Evolutionary conservation across 2,888 invertebrate species (phyloP), one percentile per base, ranked within the genome.

Genomic region (Lithophane leautieri): DNA sequence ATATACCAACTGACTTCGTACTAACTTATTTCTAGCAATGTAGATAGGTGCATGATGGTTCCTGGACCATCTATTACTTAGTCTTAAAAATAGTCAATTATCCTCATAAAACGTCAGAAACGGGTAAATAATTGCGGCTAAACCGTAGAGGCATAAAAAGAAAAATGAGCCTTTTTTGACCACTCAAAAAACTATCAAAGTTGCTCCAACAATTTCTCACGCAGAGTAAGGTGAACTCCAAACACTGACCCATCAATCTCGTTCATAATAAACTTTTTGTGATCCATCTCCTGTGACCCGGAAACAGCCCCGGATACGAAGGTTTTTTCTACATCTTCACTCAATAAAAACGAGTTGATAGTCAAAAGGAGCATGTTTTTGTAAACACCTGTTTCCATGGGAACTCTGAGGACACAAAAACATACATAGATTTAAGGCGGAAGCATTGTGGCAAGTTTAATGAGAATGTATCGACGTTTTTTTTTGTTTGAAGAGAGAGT

Each of bases 381-480:
- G 89, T 94, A 90, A 83, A 79, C 95, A 95, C 95, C 95, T 95
- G 95, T 95, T 92, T 91, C 90, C 91, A 91, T 95, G 95, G 92
- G 95, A 94, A 94, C 87, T 87, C 78, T 86, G 84, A 89, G 82
- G 89, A 83, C 79, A 86, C 90, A 92, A 85, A 92, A 93, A 92
- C 84, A 85, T 88, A 83, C 86, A 89, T 91, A 92, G 89, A 93
- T 92, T 91, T 90, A 63, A 73, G 73, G 76, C 81, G 79, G 82
- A 84, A 83, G 71, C 67, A 75, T 79, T 78, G 68, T 76, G 66
- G 58, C 76, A 80, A 76, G 47, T 70, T 81, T 78, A 79, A 77
- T 82, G 70, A 80, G 72, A 78, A 63, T 67, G 50, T 70, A 34
- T 60, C 28, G 4, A 28, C 19, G 52, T 50, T 34, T 66, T 63